Percentiles rank a stretch among this genome's conserved stretches.
These are phyloP conservation scores for Coregonus ussuriensis DNA, from an alignment of 2,797 vertebrate genomes.

Conservation along the genomic window DNA sequence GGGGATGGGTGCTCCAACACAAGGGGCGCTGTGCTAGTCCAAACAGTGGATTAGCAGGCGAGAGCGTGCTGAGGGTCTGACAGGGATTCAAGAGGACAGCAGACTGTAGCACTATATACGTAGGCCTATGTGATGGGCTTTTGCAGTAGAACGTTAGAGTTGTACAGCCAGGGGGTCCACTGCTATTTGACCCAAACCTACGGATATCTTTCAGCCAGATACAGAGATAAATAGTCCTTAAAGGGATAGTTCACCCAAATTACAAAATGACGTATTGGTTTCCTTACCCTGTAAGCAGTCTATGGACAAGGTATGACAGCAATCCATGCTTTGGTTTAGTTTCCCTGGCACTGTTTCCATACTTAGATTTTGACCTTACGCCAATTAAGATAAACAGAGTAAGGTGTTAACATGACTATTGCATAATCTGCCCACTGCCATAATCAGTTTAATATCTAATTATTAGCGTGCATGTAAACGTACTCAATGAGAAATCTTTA, in stretches of 20 bases:
- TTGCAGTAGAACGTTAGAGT: background rate
- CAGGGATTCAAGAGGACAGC: background rate
- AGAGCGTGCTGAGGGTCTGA: background rate
- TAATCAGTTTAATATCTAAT: no score
- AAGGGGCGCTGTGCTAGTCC: conserved; percentile 34
- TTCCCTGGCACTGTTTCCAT: no score
- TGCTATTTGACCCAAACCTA: background rate
- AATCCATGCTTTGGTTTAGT: no score
- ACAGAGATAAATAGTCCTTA: background rate
- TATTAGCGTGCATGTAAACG: no score
- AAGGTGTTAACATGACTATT: no score
- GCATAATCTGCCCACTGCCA: no score
- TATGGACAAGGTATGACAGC: no score
- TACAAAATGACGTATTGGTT: no score
- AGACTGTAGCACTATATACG: background rate
- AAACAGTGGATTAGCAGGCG: conserved; percentile 46
- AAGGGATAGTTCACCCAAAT: background rate
- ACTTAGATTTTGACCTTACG: no score
- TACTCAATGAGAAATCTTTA: conserved; percentile 17
- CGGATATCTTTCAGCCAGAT: background rate
- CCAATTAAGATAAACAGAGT: no score
- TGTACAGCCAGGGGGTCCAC: background rate
- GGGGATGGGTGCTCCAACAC: conserved; percentile 35
- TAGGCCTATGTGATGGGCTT: background rate
- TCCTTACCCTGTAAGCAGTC: no score